Evolutionary conservation across 2,888 invertebrate species (phyloP), one percentile per base, ranked within the genome.

Genomic region (Nycteola revayana): DNA sequence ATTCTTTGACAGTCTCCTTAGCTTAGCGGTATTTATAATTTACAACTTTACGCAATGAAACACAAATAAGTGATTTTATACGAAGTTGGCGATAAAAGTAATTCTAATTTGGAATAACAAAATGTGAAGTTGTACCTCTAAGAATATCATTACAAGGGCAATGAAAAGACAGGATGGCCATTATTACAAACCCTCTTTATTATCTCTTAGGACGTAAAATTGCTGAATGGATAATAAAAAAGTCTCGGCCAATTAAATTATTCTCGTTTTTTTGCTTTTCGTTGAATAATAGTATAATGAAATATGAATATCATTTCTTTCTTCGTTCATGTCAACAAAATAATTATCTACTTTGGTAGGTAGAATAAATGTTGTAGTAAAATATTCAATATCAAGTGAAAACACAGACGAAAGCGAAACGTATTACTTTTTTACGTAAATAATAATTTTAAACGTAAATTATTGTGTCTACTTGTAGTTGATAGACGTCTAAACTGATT

Each of bases 131-230:
- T 38, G 55, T 41, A 39, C 36, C 37, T 42, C 32, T 36, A 46
- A 59, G 59, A 49, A 54, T 35, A 38, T 46, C 56, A 42, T 59
- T 41, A 59, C 51, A 36, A 36, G 37, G 36, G 35, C n/a, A 55
- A 59, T 46, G 28, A 55, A 59, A 49, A 38, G 51, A 26, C 56
- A 59, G 60, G 40, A 59, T 41, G 37, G 32, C 36, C 35, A 46
- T 54, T 49, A 54, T 49, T 28, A 46, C 29, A 36, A 35, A 41
- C 36, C 42, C 38, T 40, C 34, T 14, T 14, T 14, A 14, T 14
- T 14, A 14, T 14, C 14, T 14, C 14, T 14, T 33, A 46, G 31
- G 32, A 40, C 32, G 31, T 46, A 33, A 55, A 58, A 46, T 46
- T 43, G 40, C 40, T 37, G 38, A 40, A 40, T 18, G 10, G 26